Evolutionary conservation across 2,113 vertebrate species (phyloP).

Genomic region (Caranx ignobilis): DNA sequence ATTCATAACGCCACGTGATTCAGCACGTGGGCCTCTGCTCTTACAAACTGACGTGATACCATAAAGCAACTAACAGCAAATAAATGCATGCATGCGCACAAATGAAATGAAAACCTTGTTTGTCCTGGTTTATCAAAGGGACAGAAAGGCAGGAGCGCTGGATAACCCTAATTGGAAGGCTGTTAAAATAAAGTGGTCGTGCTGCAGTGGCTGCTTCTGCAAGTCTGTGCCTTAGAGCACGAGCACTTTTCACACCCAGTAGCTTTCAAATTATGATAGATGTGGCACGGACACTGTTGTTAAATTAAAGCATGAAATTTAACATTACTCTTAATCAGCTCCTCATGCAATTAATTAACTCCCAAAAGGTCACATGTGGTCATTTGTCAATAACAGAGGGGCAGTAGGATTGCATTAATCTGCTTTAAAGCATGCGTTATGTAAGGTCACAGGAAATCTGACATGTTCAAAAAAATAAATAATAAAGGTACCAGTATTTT

Average conservation of each 20-base stretch:
- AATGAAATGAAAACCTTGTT: constrained; percentile 30
- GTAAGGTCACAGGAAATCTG: background rate
- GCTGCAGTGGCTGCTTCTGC: constrained; percentile 46
- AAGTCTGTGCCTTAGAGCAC: constrained; percentile 46
- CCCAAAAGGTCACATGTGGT: constrained; percentile 70
- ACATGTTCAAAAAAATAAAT: background rate
- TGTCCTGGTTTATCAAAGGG: constrained; percentile 16
- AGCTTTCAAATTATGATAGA: constrained; percentile 75
- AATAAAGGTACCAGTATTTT: background rate
- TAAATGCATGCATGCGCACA: constrained; percentile 11
- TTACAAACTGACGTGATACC: background rate
- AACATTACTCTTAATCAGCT: constrained; percentile 68
- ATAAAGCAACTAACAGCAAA: constrained; percentile 5
- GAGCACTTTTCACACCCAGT: constrained; percentile 59
- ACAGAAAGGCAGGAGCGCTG: constrained; percentile 11
- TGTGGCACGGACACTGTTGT: constrained; percentile 65
- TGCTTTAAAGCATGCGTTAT: constrained; percentile 6
- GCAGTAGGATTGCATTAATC: constrained; percentile 8
- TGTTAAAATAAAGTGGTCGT: constrained; percentile 42
- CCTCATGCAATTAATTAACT: constrained; percentile 75
- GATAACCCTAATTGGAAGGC: constrained; percentile 47
- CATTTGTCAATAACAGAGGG: constrained; percentile 43
- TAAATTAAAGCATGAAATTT: constrained; percentile 72
- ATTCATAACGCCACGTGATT: background rate
- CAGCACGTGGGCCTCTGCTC: background rate